These are phyloP conservation scores for Albula glossodonta DNA, from an alignment of 2,113 vertebrate genomes.

Conservation along the genomic window DNA sequence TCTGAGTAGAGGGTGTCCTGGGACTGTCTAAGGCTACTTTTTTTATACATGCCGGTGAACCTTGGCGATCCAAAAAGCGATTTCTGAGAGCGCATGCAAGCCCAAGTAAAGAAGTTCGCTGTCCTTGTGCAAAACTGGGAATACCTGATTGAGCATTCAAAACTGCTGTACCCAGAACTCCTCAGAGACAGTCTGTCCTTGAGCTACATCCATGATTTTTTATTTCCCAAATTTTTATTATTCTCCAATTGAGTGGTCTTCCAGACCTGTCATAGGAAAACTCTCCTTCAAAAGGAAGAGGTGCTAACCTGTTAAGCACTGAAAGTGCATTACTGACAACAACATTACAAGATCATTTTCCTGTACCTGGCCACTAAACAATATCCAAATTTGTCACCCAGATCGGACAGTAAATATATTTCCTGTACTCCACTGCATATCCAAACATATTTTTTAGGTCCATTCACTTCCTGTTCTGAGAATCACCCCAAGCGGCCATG, in stretches of 20 bases:
- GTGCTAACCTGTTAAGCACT: no score
- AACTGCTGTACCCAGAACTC: background rate
- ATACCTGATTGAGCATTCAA: background rate
- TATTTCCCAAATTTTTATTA: background rate
- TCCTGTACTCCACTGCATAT: no score
- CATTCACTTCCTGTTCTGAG: no score
- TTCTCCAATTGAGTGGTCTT: background rate
- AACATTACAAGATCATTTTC: no score
- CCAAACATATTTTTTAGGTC: no score
- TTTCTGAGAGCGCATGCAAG: background rate
- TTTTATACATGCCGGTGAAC: background rate
- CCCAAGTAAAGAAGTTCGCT: background rate
- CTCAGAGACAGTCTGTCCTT: background rate
- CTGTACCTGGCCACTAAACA: no score
- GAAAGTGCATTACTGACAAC: no score
- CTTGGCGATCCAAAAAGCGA: background rate
- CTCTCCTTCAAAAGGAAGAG: no score
- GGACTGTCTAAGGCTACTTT: background rate
- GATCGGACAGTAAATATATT: no score
- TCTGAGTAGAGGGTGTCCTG: background rate
- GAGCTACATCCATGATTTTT: background rate
- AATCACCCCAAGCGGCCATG: no score
- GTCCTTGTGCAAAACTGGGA: background rate
- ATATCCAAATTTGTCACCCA: no score
- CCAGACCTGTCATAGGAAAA: background rate